A percentile compares a stretch with the other conserved stretches of the same genome.
Conservation (phyloP, 2,797 vertebrate genomes). For the Danio albolineatus region DNA sequence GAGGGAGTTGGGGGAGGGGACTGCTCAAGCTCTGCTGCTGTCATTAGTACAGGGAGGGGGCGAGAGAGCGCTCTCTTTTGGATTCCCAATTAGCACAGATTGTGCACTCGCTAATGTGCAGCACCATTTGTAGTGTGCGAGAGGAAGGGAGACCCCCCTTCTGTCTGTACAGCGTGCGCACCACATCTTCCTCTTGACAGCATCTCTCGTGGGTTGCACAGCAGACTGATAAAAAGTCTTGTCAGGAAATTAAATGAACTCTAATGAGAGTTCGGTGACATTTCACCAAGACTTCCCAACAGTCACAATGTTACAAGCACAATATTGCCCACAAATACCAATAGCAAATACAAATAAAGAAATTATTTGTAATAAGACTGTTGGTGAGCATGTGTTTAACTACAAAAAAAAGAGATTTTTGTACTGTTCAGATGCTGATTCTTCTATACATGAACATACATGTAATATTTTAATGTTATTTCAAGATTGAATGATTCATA, state of each 20-base stretch:
- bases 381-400: no score
- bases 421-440: no score
- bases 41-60: conserved; percentile 38
- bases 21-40: conserved; percentile 28
- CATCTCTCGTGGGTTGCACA: conserved; percentile 11
- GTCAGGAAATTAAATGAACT: conserved; percentile 11
- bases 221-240: conserved; percentile 7
- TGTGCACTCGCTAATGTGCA: conserved; percentile 47
- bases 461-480: no score
- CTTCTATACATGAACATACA: no score
- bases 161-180: neutral
- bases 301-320: conserved; percentile 3
- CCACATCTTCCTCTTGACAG: conserved; percentile 12
- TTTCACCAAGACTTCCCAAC: conserved; percentile 26
- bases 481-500: no score
- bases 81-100: conserved; percentile 62
- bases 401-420: no score
- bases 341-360: neutral
- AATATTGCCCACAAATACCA: neutral
- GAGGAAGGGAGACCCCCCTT: conserved; percentile 32
- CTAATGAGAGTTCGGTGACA: conserved; percentile 24
- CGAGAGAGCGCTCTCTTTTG: conserved; percentile 46
- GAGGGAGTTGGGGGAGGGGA: conserved; percentile 6
- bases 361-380: no score
- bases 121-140: conserved; percentile 51